Base-by-base conservation (phyloP, 2,888 invertebrate species). In the Tridacna gigas region DNA sequence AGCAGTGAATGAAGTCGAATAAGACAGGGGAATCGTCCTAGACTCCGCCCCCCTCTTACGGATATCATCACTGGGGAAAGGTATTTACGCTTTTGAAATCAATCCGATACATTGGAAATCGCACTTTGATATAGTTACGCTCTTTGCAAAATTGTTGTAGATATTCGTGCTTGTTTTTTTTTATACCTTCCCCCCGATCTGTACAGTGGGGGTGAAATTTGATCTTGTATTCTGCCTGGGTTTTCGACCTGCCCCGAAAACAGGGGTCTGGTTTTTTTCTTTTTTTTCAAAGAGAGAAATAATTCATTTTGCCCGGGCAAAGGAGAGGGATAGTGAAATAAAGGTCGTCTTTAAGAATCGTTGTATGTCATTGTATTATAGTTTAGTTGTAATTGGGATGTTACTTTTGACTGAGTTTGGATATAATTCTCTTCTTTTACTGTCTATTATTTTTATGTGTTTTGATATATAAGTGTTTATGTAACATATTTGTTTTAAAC, bases 101-200 rank as follows among this genome's bases (percentile, higher is more conserved):
- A 78, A 83, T 82, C 75, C 73, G 82, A 77, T 78, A 82, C 80
- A 78, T 80, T 79, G 75, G 80, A 86, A 77, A 85, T 82, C 81
- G 79, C 47, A 20, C 47, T 77, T 75, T 77, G 80, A 82, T 78
- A 75, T 78, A 61, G 82, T 86, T 76, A 86, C 71, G 71, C 71
- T 71, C 47, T 71, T 51, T 71, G 71, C 71, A 71, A 71, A 71
- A 71, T 51, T 25, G 71, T 25, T 47, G 71, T 71, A 71, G 71
- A 71, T 71, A 47, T 71, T 51, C 47, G 25, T 71, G 71, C 22
- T 71, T 69, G 37, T 12, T 45, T 69, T 45, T 69, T 69, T 37
- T 37, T 37, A 37, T 37, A 37, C 37, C 37, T 37, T 63, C 13
- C 63, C 63, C 13, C 63, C 13, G 13, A 63, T 63, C 63, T 37